Evolutionary conservation across 1,140 invertebrate genomes (phyloP).

Genomic region (Neodiprion fabricii): DNA sequence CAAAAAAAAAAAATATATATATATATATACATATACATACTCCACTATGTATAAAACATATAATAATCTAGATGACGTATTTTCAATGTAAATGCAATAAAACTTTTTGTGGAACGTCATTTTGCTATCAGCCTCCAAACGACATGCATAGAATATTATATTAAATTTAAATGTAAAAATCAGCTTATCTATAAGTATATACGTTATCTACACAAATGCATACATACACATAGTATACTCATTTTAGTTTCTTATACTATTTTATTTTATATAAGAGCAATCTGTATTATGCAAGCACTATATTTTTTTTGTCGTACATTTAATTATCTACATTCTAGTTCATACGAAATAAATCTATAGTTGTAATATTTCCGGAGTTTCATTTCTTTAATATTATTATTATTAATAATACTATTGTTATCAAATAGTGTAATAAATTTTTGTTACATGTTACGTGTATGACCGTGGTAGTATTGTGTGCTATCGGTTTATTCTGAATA

Average conservation of each 20-base stretch:
- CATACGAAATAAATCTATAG: neutral
- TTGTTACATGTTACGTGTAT: no score
- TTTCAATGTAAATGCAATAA: neutral
- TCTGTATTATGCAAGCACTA: neutral
- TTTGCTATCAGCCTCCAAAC: neutral
- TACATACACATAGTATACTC: slow-evolving; percentile 5
- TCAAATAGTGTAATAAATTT: neutral
- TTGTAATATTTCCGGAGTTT: slow-evolving; percentile 2
- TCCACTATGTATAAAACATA: neutral
- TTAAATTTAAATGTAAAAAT: neutral
- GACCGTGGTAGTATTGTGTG: no score
- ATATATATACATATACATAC: no score
- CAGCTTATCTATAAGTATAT: neutral
- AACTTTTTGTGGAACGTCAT: slow-evolving; percentile 2
- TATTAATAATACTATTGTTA: neutral
- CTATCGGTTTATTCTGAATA: neutral
- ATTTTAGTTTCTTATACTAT: neutral
- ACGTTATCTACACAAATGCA: neutral
- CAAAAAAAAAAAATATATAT: neutral
- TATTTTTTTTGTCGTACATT: slow-evolving; percentile 1
- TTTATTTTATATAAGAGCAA: slow-evolving; percentile 8
- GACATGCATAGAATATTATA: neutral
- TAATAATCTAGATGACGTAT: neutral
- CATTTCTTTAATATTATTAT: no score
- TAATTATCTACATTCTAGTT: slow-evolving; percentile 1